A percentile compares a stretch with the other conserved stretches of the same genome.
These are phyloP conservation scores for Hylyphantes graminicola DNA, from an alignment of 1,140 invertebrate species.

Conservation along the genomic window DNA sequence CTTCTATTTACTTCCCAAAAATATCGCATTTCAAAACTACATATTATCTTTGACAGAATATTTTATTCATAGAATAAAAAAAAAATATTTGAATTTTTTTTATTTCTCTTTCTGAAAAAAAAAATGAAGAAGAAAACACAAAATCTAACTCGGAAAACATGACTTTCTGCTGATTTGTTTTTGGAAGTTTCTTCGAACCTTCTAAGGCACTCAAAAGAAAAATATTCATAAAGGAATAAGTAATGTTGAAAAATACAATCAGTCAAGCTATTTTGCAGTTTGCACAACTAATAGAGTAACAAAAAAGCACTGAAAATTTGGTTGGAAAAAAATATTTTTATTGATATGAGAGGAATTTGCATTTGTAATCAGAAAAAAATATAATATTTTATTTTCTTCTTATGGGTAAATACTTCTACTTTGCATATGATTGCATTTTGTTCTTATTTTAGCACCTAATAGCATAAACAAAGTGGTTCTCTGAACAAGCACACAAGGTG, in stretches of 20 bases:
- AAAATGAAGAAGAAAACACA: conserved; percentile 1
- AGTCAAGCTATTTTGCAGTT: conserved; percentile 42
- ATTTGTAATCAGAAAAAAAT: no score
- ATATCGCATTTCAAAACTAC: conserved; percentile 7
- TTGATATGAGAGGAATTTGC: no score
- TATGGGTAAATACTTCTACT: no score
- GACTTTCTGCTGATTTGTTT: not conserved
- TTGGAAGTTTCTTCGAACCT: conserved; percentile 13
- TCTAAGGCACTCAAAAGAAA: conserved; percentile 13
- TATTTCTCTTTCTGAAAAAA: not conserved
- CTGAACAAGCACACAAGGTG: no score
- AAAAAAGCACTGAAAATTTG: conserved; percentile 33
- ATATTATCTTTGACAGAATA: conserved; percentile 40
- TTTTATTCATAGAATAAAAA: conserved; percentile 16
- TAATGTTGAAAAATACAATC: conserved; percentile 24
- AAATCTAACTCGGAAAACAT: not conserved
- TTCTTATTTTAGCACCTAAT: no score
- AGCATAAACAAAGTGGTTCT: no score
- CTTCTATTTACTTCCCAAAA: conserved; percentile 12
- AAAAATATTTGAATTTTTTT: conserved; percentile 30
- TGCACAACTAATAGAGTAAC: conserved; percentile 44
- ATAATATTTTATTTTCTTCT: no score
- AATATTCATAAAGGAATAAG: conserved; percentile 16
- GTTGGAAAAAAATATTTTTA: conserved; percentile 35
- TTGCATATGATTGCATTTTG: no score